Evolutionary conservation across 2,888 invertebrate genomes (phyloP), one percentile per base, ranked within the genome.

Genomic region (Campaea margaritaria): DNA sequence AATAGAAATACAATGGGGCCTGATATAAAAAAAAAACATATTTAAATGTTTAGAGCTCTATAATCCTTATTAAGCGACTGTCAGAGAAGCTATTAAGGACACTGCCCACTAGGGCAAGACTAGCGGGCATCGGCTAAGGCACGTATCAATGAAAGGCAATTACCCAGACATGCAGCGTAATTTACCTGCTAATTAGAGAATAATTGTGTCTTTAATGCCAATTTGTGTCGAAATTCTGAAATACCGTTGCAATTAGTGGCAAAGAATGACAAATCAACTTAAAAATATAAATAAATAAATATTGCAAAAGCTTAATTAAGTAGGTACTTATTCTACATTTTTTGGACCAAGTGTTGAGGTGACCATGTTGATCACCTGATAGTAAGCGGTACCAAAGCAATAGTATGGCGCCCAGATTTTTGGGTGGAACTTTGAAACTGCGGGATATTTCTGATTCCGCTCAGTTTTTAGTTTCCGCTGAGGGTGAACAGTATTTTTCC

Each of bases 131-230:
- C 3, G 12, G 39, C 7, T 42, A 15, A 60, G 47, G 60, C 41
- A 56, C 12, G 60, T 51, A 61, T 61, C 55, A 61, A 61, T 61
- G 55, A 56, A 55, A 53, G 41, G 27, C 46, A 41, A 42, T 55
- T 61, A 47, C 47, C 11, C 2, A 46, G 54, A 41, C 21, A 60
- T 46, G 42, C 45, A n/a, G 13, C 42, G 43, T 42, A 49, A 59
- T 58, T 59, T 50, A 50, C 7, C 60, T 28, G 47, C 12, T 52
- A 61, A 61, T 61, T 61, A 61, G 47, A 51, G 47, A 60, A 54
- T 59, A 59, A 59, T 59, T 54, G 38, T 21, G 27, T 5, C 49
- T 46, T 48, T 42, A 49, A 49, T 54, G 53, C 21, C 54, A 46
- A 50, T 48, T 58, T 52, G 52, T 49, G 44, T 14, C 39, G 42